Base-by-base conservation (phyloP, 2,113 vertebrate species). In the Speoplatyrhinus poulsoni region DNA sequence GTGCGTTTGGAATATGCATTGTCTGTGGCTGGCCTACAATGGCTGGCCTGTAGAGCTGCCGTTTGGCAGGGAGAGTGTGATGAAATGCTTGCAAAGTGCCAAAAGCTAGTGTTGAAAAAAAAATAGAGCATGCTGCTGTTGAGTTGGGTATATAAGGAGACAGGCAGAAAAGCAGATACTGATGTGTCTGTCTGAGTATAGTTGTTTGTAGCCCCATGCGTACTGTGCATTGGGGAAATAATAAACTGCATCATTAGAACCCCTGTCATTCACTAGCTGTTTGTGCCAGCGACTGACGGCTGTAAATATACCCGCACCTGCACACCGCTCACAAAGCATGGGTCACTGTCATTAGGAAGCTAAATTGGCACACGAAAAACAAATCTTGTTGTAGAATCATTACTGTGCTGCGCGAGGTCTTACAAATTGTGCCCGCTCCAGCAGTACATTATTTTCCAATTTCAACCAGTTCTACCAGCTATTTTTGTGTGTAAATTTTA, bases 221-320 rank as follows among this genome's bases (percentile, higher is more conserved):
- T 81, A 54, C 78, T 2, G 61, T 46, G 77, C 90, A 83, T 89
- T 77, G 80, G 87, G 90, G 87, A 90, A 87, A 90, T 85, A 91
- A 90, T 91, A 91, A 90, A 91, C 81, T 87, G 85, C 80, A 89
- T 91, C 87, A 91, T 90, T 91, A 91, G 85, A 86, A 88, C 83
- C 81, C 84, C 86, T 90, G 88, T 87, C 88, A 90, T 85, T 90
- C 87, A 89, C 73, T 53, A 54, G 81, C 79, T 83, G 80, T 88
- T 85, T 81, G 82, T 69, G 78, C 55, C 67, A 72, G 80, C 80
- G 6, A 54, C 60, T 9, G 67, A 62, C 73, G 65, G 64, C 74
- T 79, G 87, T 62, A 77, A 84, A 84, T 68, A 81, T 65, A 70
- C 68, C 68, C 59, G 72, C 52, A 66, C 79, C 54, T 69, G 12